A percentile compares a stretch with the other conserved stretches of the same genome.
phyloP scores from a whole-genome alignment of 2,113 vertebrate genomes.

The Loxodonta africana region DNA sequence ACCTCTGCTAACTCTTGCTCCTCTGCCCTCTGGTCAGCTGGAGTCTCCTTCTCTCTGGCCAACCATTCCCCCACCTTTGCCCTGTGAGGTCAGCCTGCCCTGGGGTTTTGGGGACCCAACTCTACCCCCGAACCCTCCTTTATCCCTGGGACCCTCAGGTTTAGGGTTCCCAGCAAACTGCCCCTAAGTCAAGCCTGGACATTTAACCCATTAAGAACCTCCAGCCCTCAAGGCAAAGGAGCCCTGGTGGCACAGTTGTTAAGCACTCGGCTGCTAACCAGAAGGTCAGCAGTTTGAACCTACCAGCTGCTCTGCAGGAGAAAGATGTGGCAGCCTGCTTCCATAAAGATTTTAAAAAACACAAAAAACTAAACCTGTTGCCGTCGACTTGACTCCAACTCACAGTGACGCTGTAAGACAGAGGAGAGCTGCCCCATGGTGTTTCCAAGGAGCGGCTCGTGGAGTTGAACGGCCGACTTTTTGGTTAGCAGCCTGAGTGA shows the following conservation, averaged over 20 bases:
- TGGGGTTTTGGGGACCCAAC: rapidly evolving
- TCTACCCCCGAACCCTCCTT: not conserved
- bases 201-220: rapidly evolving
- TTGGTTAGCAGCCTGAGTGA: not conserved
- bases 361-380: too few relatives aligned
- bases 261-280: not conserved
- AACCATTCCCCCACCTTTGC: not conserved
- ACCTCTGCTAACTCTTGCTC: not conserved
- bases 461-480: too few relatives aligned
- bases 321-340: not conserved
- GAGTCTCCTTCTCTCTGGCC: not conserved
- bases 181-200: not conserved
- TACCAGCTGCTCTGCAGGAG: not conserved
- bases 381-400: too few relatives aligned
- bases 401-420: too few relatives aligned
- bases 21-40: not conserved
- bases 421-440: too few relatives aligned
- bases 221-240: too few relatives aligned
- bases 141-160: not conserved
- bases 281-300: not conserved
- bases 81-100: not conserved
- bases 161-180: not conserved
- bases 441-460: too few relatives aligned
- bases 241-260: too few relatives aligned
- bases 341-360: too few relatives aligned